phyloP scores from a whole-genome alignment of 1,140 invertebrate genomes.

The Megalopta genalis region DNA sequence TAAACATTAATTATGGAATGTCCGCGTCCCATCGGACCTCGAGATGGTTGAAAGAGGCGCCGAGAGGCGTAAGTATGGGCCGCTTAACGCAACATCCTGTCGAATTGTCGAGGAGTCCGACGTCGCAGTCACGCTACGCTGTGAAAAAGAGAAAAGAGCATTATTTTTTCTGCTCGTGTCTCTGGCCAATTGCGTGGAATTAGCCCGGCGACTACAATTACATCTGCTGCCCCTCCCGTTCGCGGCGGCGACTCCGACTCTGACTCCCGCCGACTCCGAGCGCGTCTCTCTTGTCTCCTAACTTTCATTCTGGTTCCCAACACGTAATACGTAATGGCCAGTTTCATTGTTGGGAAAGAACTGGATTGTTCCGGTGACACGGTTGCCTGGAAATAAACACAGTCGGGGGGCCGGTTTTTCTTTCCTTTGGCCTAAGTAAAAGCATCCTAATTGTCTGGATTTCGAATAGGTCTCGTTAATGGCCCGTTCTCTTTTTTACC shows the following conservation, averaged over 20 bases:
- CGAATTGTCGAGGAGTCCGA: constrained; percentile 1
- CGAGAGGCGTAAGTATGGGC: too few species aligned
- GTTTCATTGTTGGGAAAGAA: neutral
- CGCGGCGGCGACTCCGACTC: too few species aligned
- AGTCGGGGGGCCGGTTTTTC: neutral
- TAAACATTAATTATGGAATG: too few species aligned
- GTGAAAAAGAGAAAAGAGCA: neutral
- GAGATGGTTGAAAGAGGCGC: too few species aligned
- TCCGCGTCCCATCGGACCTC: too few species aligned
- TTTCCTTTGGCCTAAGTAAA: neutral
- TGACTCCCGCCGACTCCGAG: too few species aligned
- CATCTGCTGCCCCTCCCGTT: neutral
- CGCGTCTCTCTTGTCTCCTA: neutral
- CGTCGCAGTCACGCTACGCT: neutral
- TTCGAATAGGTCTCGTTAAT: neutral
- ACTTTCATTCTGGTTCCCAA: constrained; percentile 28
- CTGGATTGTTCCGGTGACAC: neutral
- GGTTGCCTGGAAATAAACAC: neutral
- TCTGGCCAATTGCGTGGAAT: constrained; percentile 23
- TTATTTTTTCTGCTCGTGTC: neutral
- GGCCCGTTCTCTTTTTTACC: neutral
- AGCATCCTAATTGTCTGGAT: neutral
- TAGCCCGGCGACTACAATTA: constrained; percentile 29
- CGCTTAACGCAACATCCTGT: constrained; percentile 42
- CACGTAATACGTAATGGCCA: neutral